Evolutionary conservation across 2,113 vertebrate genomes (phyloP).

Genomic region (Globicephala melas): DNA sequence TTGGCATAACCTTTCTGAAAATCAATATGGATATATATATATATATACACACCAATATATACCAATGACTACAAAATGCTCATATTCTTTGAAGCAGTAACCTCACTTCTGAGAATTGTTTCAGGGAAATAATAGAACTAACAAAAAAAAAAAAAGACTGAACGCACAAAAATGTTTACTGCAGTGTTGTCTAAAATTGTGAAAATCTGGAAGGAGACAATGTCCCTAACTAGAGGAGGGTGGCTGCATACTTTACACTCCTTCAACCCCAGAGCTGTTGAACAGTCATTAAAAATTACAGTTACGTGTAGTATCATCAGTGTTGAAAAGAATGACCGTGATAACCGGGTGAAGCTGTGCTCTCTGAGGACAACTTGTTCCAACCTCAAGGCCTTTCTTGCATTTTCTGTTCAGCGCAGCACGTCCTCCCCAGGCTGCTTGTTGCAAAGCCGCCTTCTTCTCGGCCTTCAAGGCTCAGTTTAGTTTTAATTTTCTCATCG

Average conservation of each 20-base stretch:
- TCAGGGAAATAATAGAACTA: neutral
- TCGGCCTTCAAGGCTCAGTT: neutral
- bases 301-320: accelerated
- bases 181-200: too few species aligned
- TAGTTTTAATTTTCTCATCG: neutral
- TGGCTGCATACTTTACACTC: accelerated
- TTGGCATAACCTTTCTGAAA: neutral
- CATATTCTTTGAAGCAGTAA: neutral
- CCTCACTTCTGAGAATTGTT: neutral
- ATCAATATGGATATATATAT: neutral
- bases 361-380: accelerated
- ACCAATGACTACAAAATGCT: neutral
- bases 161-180: neutral
- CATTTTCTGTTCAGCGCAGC: accelerated
- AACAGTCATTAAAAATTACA: neutral
- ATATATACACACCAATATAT: too few species aligned
- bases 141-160: neutral
- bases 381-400: neutral
- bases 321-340: accelerated
- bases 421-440: accelerated
- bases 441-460: neutral
- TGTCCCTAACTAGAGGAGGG: neutral
- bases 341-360: too few species aligned
- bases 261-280: neutral
- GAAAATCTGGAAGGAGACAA: neutral